Base-by-base conservation (phyloP, 2,113 vertebrate genomes). In the Siphamia tubifer region DNA sequence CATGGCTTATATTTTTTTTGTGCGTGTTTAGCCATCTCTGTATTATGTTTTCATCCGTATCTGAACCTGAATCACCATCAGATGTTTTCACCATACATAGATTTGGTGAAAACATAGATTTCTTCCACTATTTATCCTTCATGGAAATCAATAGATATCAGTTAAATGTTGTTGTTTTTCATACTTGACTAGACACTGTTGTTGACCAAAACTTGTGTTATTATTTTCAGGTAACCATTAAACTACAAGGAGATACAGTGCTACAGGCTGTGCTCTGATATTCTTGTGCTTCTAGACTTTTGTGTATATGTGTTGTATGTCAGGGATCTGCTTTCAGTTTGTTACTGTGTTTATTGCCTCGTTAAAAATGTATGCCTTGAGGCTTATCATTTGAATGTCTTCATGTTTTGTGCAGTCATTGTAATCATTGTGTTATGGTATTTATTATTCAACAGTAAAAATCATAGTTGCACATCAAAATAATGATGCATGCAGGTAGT, bases 401-500 rank as follows among this genome's bases (percentile, higher is more conserved):
- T 38, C n/a, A 45, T 54, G 28, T 31, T 49, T 17, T 6, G 16
- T 47, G 40, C 55, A 39, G 36, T 34, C 16, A 45, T 8, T 49
- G 8, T 64, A 56, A 62, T 66, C 36, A 55, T 31, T 27, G 19
- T 31, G 35, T 38, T 23, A 16, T 55, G 36, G 38, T 44, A 13
- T 54, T 30, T 73, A 49, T 75, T 74, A 64, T 55, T 39, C 52
- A 73, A 23, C 24, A 72, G 35, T 32, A 40, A 42, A 25, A 45
- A 35, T 35, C 19, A 28, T 3, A 54, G 57, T 52, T 64, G 23
- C 36, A 68, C 57, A 72, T 80, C 43, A 71, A 48, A 77, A 62
- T 70, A 68, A 31, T 65, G 67, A 44, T 35, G 43, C 48, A 23
- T 9, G 19, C 27, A 68, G 40, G 36, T 39, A 61, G 19, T 47